Conservation (phyloP, 2,113 vertebrate genomes). For the Elephantulus edwardii region DNA sequence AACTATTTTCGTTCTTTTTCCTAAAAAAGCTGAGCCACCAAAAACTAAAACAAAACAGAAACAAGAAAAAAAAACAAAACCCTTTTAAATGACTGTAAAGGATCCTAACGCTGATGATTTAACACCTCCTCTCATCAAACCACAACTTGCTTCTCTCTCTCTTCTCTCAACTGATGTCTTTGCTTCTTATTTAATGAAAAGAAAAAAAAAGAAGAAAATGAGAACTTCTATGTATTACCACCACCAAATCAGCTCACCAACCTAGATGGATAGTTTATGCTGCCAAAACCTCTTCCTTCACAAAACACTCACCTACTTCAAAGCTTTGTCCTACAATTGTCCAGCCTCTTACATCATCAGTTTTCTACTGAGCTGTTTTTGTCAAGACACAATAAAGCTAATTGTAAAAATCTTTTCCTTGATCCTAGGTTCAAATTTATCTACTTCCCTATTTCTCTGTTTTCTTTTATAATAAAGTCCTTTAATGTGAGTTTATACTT, state of each 20-base stretch:
- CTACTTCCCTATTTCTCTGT: background rate
- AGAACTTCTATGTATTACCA: background rate
- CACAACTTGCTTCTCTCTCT: background rate
- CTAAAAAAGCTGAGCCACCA: slow-evolving; percentile 42
- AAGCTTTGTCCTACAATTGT: background rate
- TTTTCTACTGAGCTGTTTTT: background rate
- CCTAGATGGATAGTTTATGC: background rate
- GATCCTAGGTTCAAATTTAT: background rate
- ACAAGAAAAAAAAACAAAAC: background rate
- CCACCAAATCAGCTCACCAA: background rate
- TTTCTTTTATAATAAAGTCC: slow-evolving; percentile 23
- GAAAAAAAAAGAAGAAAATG: background rate
- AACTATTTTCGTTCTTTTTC: background rate
- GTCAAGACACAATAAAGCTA: background rate
- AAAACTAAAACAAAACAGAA: background rate
- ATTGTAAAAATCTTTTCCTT: background rate
- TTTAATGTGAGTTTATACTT: background rate
- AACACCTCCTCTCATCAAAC: slow-evolving; percentile 58
- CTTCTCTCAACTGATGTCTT: background rate
- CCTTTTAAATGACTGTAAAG: slow-evolving; percentile 36
- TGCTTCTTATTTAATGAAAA: background rate
- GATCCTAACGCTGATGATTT: slow-evolving; percentile 46
- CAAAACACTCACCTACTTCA: background rate
- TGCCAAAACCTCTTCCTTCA: background rate
- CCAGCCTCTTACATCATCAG: background rate